Base-by-base conservation (phyloP, 1,140 invertebrate species). In the Thrips palmi region DNA sequence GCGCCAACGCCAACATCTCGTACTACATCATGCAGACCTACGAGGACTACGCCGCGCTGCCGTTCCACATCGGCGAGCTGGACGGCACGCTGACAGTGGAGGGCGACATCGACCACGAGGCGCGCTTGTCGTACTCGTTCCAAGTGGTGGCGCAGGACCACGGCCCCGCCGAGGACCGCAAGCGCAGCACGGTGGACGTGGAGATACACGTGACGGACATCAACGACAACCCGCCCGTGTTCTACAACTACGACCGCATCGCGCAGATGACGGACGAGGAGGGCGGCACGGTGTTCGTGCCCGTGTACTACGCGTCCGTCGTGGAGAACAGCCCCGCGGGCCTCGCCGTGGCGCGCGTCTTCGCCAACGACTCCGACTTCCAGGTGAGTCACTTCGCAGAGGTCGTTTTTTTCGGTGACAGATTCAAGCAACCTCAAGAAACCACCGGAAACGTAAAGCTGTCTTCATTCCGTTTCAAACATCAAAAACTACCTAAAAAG, bases 291-390 rank as follows among this genome's bases (percentile, higher is more conserved):
- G 21, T 50, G 28, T 18, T 41, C 0, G 32, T 75, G 7, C 77
- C 79, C 1, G 61, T 83, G 4, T 85, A 82, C 46, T 71, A 70
- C 43, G 68, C 73, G 0, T 68, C 69, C 5, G 52, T 79, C 15
- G 59, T 69, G 34, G 75, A 83, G 49, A 75, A 78, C 49, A 66
- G 64, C 10, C 66, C 70, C 1, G 60, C 75, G 2, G 77, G 78
- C 12, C 74, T 71, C 4, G 60, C 68, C 8, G 70, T 87, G 0
- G 67, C 67, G 2, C 66, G 67, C 54, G 68, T 92, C 2, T 70
- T 67, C 38, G 87, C 85, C 0, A 84, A 83, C 31, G 87, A 93
- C 57, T 69, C 72, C 1, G 87, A 92, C 53, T 79, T 77, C 48
- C n/a, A n/a, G n/a, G n/a, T n/a, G n/a, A n/a, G n/a, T n/a, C n/a